Percentiles rank a stretch among this genome's conserved stretches.
Conservation (phyloP, 2,797 vertebrate species). For the Acrocephalus scirpaceus region DNA sequence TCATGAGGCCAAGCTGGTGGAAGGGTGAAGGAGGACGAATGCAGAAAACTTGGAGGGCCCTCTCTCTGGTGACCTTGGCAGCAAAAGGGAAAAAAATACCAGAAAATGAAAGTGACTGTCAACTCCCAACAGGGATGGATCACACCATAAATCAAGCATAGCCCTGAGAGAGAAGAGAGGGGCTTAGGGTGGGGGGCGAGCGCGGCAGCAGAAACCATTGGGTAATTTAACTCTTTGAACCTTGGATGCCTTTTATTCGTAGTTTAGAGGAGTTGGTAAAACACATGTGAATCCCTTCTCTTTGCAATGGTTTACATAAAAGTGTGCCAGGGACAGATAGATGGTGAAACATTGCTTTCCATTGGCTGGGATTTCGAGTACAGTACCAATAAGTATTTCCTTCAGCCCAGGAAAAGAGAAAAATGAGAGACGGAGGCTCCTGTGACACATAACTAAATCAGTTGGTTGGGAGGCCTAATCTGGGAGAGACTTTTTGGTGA, state of each 20-base stretch:
- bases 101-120: slow-evolving; percentile 93
- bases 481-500: slow-evolving; percentile 23
- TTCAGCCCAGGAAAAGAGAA: slow-evolving; percentile 42
- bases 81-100: slow-evolving; percentile 79
- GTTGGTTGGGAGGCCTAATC: slow-evolving; percentile 53
- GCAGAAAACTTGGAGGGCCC: slow-evolving; percentile 83
- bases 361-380: slow-evolving; percentile 31
- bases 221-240: slow-evolving; percentile 70
- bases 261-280: background rate
- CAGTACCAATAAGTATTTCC: slow-evolving; percentile 44
- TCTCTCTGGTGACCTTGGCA: slow-evolving; percentile 91
- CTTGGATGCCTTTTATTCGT: slow-evolving; percentile 20
- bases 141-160: slow-evolving; percentile 87
- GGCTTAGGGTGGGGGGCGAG: slow-evolving; percentile 35
- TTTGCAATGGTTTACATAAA: slow-evolving; percentile 29
- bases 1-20: slow-evolving; percentile 88
- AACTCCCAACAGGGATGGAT: slow-evolving; percentile 86
- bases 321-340: slow-evolving; percentile 18
- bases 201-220: background rate
- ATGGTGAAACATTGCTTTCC: slow-evolving; percentile 32
- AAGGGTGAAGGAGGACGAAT: slow-evolving; percentile 82
- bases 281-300: background rate
- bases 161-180: slow-evolving; percentile 63
- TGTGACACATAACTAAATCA: slow-evolving; percentile 65
- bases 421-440: slow-evolving; percentile 52